A percentile compares a stretch with the other conserved stretches of the same genome.
Conservation (phyloP, 2,888 invertebrate species). For the Perizoma affinitatum region DNA sequence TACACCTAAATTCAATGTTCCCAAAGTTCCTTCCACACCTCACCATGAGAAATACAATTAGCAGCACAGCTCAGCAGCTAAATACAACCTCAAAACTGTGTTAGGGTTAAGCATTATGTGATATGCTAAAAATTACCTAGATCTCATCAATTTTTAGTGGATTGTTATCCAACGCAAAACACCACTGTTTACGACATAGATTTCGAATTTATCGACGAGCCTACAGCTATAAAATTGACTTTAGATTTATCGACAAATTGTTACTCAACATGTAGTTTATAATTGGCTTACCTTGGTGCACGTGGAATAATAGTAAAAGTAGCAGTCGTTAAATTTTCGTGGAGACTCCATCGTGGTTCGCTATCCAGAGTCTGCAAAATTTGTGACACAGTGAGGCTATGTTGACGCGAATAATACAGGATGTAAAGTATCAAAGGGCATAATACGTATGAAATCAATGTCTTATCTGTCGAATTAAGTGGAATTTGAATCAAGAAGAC, state of each 20-base stretch:
- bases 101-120: background rate
- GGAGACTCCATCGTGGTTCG: slow-evolving; percentile 86
- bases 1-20: background rate
- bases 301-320: slow-evolving; percentile 94
- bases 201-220: slow-evolving; percentile 7
- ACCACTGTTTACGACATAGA: slow-evolving; percentile 17
- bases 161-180: slow-evolving; percentile 25
- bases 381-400: slow-evolving; percentile 38
- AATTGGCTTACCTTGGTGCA: slow-evolving; percentile 89
- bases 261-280: slow-evolving; percentile 9
- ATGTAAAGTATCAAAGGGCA: slow-evolving; percentile 3
- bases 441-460: slow-evolving; percentile 6
- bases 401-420: slow-evolving; percentile 40
- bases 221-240: background rate
- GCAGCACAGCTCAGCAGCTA: background rate
- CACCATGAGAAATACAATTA: background rate
- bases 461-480: slow-evolving; percentile 10
- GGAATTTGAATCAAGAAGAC: slow-evolving; percentile 41
- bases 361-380: slow-evolving; percentile 71
- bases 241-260: slow-evolving; percentile 11
- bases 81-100: background rate
- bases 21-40: background rate
- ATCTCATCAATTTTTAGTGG: background rate
- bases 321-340: slow-evolving; percentile 92
- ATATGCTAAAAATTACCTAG: background rate